These are phyloP conservation scores for Paramormyrops kingsleyae DNA, from an alignment of 2,113 vertebrate genomes.

Conservation along the genomic window DNA sequence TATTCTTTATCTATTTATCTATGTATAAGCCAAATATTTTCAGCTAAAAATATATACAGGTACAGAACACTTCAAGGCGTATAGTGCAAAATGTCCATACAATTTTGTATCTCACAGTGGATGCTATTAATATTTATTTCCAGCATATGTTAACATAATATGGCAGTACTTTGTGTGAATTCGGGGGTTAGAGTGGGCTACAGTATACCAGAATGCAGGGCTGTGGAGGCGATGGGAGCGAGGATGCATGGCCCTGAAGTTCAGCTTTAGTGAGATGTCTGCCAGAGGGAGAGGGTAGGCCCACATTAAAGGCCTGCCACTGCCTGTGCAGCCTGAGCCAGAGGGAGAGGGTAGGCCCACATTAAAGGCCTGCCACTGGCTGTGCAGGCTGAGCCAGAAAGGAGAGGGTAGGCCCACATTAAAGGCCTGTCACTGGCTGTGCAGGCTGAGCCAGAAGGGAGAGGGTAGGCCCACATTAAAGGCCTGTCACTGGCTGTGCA, in stretches of 20 bases:
- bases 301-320: no score
- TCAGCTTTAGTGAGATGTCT: background rate
- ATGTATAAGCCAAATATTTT: background rate
- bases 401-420: background rate
- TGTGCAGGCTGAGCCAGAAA: background rate
- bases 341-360: background rate
- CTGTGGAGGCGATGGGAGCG: background rate
- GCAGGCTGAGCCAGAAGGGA: background rate
- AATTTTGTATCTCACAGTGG: background rate
- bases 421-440: background rate
- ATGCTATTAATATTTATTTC: background rate
- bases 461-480: background rate
- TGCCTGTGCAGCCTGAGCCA: no score
- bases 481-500: background rate
- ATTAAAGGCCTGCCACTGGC: background rate
- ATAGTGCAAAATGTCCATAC: background rate
- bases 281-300: background rate
- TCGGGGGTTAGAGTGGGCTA: background rate
- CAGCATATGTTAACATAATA: background rate
- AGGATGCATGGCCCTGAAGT: background rate
- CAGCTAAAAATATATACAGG: background rate
- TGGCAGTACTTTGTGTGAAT: background rate
- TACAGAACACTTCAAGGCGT: background rate
- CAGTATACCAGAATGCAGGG: no score
- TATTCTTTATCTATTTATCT: background rate